phyloP scores from a whole-genome alignment of 92 coral and sea anemone genomes.

The Phenganax stokvisi region DNA sequence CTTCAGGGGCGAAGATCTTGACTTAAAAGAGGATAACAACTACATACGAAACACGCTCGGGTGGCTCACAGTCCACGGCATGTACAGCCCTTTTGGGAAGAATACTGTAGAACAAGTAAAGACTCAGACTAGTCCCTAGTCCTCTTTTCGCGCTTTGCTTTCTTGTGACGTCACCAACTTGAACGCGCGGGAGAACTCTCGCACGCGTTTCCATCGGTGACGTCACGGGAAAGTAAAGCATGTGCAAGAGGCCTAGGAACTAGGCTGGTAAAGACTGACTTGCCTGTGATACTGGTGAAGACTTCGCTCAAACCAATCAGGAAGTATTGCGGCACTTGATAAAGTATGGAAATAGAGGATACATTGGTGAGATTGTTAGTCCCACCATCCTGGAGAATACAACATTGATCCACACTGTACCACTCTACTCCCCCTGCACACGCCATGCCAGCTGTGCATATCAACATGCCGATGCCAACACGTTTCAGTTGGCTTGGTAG shows the following conservation, averaged over 20 bases:
- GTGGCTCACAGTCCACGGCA: too few relatives aligned
- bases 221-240: background rate
- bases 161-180: too few relatives aligned
- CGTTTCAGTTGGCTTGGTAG: constrained; percentile 69
- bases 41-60: too few relatives aligned
- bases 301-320: constrained; percentile 85
- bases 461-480: constrained; percentile 79
- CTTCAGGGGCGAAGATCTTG: background rate
- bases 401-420: constrained; percentile 31
- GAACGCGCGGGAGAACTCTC: too few relatives aligned
- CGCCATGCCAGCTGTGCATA: constrained; percentile 71
- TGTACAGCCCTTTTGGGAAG: background rate
- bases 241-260: too few relatives aligned
- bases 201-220: too few relatives aligned
- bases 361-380: constrained; percentile 33
- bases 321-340: constrained; percentile 83
- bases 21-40: background rate
- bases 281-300: constrained; percentile 73
- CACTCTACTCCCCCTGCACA: constrained; percentile 72
- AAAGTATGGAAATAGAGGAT: constrained; percentile 63
- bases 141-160: too few relatives aligned
- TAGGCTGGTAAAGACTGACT: background rate
- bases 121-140: background rate
- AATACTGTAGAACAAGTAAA: too few relatives aligned
- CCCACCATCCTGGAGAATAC: background rate